Evolutionary conservation across 2,888 invertebrate species (phyloP), one percentile per base, ranked within the genome.

Genomic region (Dermolepida albohirtum): DNA sequence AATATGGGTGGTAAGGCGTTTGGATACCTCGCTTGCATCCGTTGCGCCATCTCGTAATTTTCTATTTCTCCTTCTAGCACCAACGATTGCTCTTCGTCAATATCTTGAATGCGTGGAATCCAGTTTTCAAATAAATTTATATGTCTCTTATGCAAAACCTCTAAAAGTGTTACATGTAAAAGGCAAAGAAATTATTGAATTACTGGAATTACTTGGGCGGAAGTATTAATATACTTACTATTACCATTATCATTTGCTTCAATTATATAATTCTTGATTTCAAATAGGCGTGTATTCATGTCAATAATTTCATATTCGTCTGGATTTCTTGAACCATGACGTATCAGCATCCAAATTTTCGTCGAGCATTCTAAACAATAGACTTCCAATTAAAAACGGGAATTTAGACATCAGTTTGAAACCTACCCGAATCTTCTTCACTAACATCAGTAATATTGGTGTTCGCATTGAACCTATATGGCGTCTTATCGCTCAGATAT

Each of bases 311-410:
- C 67, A 10, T 68, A 67, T 4, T 63, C 79, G 73, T 88, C 87
- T 0, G 93, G 93, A 79, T 89, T 86, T 71, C 93, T 86, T 12
- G 92, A 90, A 2, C 94, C 94, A 82, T 94, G 94, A 4, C 94
- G 87, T 43, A 91, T 81, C 14, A 93, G 76, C 82, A 92, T 87
- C 94, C 94, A 94, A 69, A 92, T 88, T 80, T 91, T 91, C 29
- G 63, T 71, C 49, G 63, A 63, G 67, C 75, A 75, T 34, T 71
- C 75, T 74, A 64, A 43, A 68, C 55, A n/a, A n/a, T n/a, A 22
- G 22, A 22, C 4, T 22, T 22, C 4, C 22, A 22, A 22, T 22
- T 51, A 47, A 57, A 12, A 54, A 6, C 1, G 6, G 14, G 2
- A 54, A 29, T 11, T 29, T 22, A 11, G 16, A n/a, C 14, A 47